Base-by-base conservation (phyloP, 2,888 invertebrate species). In the Cremastobaeus sp. region DNA sequence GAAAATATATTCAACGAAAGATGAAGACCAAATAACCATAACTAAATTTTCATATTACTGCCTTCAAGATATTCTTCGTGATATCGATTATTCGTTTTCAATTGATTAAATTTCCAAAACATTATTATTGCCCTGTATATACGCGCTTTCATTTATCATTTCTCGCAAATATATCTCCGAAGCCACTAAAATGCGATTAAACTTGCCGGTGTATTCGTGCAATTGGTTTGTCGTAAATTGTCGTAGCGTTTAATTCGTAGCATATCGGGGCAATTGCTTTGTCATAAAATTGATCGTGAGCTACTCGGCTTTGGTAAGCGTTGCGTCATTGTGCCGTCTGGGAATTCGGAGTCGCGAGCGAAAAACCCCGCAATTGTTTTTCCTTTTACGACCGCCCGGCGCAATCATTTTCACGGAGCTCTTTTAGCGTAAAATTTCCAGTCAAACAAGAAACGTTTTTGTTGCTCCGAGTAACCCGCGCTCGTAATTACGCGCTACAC, bases 201-300 rank as follows among this genome's bases (percentile, higher is more conserved):
- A n/a, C n/a, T n/a, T n/a, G n/a, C n/a, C n/a, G n/a, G n/a, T n/a
- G n/a, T n/a, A n/a, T 11, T 14, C 21, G 12, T 11, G 21, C 34
- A 34, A 45, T 45, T 11, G 18, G 15, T 12, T 39, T 57, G 45
- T 15, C 20, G 15, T 18, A 14, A 39, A 39, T 39, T 39, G 37
- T 17, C 6, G 34, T 34, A 2, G 2, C 6, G 34, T 34, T 34
- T 34, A 34, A 34, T 6, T 34, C 34, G 34, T 32, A 15, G 17
- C n/a, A n/a, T 32, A 48, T 18, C 9, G 11, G 11, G 20, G 17
- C 30, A 37, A 25, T 41, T 12, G 21, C 39, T n/a, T 34, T 39
- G 30, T 30, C 28, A 18, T 39, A 21, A 41, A 55, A 55, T 55
- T 43, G 37, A 35, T 52, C 25, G 43, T 14, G 34, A 34, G 34